These are phyloP conservation scores for Achatina immaculata DNA, from an alignment of 1,140 invertebrate species.

Conservation along the genomic window DNA sequence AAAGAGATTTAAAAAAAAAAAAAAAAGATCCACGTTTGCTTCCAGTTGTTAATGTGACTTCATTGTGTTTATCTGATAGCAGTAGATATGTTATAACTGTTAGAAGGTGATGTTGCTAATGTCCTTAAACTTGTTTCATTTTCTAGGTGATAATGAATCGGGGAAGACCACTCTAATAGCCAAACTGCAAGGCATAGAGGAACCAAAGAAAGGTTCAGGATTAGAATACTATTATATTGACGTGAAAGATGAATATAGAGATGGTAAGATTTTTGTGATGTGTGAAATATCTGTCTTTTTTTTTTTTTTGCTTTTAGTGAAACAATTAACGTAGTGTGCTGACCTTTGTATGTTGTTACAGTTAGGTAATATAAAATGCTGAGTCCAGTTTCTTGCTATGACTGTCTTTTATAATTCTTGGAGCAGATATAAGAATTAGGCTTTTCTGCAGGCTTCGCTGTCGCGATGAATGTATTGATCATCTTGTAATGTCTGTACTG, in stretches of 20 bases:
- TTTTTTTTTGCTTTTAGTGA: neutral
- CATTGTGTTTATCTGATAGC: too few species aligned
- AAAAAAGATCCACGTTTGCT: too few species aligned
- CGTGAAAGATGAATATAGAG: conserved; percentile 98
- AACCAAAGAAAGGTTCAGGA: conserved; percentile 96
- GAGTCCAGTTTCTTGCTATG: too few species aligned
- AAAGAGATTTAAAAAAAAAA: too few species aligned
- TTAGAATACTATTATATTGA: conserved; percentile 99
- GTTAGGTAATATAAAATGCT: too few species aligned
- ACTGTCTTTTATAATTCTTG: too few species aligned
- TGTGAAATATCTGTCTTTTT: neutral
- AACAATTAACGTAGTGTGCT: conserved; percentile 12
- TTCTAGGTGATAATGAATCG: conserved; percentile 73
- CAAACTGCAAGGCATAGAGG: conserved; percentile 83
- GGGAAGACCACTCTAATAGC: conserved; percentile 98
- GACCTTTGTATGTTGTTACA: too few species aligned
- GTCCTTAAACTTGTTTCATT: conserved; percentile 13
- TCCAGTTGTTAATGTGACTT: too few species aligned
- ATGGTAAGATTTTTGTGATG: conserved; percentile 79
- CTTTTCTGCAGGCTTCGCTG: too few species aligned
- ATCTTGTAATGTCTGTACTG: too few species aligned
- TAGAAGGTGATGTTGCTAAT: neutral
- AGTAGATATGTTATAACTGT: neutral
- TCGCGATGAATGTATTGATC: too few species aligned
- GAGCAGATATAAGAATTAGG: too few species aligned